A percentile compares a stretch with the other conserved stretches of the same genome.
phyloP scores from a whole-genome alignment of 2,888 invertebrate genomes.

The Tholera decimalis region DNA sequence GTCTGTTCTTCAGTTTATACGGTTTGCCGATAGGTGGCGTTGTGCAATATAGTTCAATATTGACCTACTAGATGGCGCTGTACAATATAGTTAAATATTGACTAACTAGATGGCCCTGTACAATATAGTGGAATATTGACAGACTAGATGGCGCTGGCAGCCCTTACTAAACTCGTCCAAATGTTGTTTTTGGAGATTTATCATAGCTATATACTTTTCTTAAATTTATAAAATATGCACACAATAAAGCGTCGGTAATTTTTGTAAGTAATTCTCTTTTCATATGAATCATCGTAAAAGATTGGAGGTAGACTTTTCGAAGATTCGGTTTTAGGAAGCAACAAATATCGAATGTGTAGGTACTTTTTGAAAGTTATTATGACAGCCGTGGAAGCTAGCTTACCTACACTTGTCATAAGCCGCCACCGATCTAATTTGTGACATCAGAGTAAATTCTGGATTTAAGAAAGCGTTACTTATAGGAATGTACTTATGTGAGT shows the following conservation, averaged over 20 bases:
- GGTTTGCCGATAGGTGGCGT: slow-evolving; percentile 30
- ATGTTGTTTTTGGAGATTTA: background rate
- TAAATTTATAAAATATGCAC: too few species aligned
- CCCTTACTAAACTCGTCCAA: background rate
- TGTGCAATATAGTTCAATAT: background rate
- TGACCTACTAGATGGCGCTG: slow-evolving; percentile 26
- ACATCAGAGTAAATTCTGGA: background rate
- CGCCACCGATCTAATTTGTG: background rate
- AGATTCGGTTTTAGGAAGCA: background rate
- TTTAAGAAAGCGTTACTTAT: background rate
- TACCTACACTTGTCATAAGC: background rate
- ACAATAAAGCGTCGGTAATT: too few species aligned
- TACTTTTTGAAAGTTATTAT: background rate
- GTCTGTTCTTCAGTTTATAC: background rate
- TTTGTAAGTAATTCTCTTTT: background rate
- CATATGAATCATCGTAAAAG: background rate
- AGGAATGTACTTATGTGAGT: too few species aligned
- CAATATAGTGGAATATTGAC: background rate
- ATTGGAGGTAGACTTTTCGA: background rate
- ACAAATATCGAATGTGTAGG: background rate
- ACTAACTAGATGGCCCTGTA: slow-evolving; percentile 8
- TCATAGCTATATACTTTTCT: too few species aligned
- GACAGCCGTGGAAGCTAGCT: background rate
- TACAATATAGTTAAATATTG: background rate
- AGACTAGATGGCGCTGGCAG: slow-evolving; percentile 16